Conservation (phyloP, 2,797 vertebrate species). For the Selene dorsalis region DNA sequence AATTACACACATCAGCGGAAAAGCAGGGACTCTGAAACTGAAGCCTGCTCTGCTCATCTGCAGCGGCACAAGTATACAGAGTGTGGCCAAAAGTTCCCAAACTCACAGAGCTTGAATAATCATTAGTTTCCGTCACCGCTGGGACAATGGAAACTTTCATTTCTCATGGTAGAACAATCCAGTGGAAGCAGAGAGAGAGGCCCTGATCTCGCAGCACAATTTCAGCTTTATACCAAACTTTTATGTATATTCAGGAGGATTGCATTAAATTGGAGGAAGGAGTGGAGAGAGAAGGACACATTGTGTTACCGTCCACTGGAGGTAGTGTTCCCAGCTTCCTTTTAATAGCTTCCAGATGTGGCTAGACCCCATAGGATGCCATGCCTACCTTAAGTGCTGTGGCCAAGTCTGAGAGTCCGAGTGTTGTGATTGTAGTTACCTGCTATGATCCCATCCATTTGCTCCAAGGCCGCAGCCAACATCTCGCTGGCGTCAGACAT, state of each 20-base stretch:
- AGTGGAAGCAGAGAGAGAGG: slow-evolving; percentile 15
- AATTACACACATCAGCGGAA: slow-evolving; percentile 84
- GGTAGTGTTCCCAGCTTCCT: slow-evolving; percentile 43
- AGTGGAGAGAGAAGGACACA: slow-evolving; percentile 42
- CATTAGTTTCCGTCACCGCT: slow-evolving; percentile 73
- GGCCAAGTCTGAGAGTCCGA: slow-evolving; percentile 35
- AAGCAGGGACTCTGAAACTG: slow-evolving; percentile 65
- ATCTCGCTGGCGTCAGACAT: slow-evolving; percentile 98
- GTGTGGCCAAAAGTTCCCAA: slow-evolving; percentile 58
- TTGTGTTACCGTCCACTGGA: slow-evolving; percentile 40
- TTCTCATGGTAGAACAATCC: slow-evolving; percentile 53
- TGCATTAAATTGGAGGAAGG: slow-evolving; percentile 51
- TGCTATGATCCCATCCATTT: slow-evolving; percentile 99
- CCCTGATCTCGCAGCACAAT: slow-evolving; percentile 41
- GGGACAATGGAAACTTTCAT: slow-evolving; percentile 79
- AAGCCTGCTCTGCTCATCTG: slow-evolving; percentile 71
- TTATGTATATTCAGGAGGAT: slow-evolving; percentile 38
- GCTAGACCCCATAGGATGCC: slow-evolving; percentile 31
- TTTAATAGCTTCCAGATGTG: slow-evolving; percentile 76
- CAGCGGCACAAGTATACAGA: slow-evolving; percentile 46
- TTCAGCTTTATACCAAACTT: slow-evolving; percentile 29
- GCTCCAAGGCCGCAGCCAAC: slow-evolving; percentile 96
- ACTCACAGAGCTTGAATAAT: slow-evolving; percentile 73
- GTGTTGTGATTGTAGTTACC: slow-evolving; percentile 82
- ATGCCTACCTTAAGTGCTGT: slow-evolving; percentile 51